phyloP scores from a whole-genome alignment of 1,140 invertebrate genomes.

The Cryptotermes secundus region DNA sequence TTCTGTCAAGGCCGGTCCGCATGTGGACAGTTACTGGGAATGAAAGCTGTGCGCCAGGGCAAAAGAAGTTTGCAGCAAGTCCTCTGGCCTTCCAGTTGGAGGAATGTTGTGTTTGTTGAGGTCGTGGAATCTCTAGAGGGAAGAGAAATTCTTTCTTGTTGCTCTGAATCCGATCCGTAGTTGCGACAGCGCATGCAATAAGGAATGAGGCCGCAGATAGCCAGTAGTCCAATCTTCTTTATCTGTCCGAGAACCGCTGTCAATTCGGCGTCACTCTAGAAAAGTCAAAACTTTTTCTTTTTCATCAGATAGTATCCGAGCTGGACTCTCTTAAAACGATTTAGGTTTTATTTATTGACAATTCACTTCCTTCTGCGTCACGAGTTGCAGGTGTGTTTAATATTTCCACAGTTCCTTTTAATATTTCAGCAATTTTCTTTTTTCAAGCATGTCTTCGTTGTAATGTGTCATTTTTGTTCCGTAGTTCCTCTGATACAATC shows the following conservation, averaged over 20 bases:
- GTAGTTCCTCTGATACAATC: no score
- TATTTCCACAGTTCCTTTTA: no score
- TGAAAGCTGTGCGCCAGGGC: not conserved
- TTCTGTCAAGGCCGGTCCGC: not conserved
- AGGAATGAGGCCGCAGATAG: not conserved
- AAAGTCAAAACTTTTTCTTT: not conserved
- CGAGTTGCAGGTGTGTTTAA: no score
- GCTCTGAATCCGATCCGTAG: not conserved
- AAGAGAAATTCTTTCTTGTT: not conserved
- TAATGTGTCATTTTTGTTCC: no score
- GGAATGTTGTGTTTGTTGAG: slow-evolving; percentile 15
- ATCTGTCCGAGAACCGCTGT: not conserved
- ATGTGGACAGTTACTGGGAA: not conserved
- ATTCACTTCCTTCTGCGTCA: no score
- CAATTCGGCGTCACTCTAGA: not conserved
- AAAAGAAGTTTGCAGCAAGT: not conserved
- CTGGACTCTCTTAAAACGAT: no score
- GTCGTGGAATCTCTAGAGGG: not conserved
- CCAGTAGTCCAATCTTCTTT: not conserved
- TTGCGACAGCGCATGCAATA: not conserved
- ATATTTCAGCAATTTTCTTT: no score
- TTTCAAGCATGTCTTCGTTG: no score
- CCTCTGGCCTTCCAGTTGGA: not conserved
- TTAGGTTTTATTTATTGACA: no score
- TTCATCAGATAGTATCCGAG: not conserved